Conservation (phyloP, 2,113 vertebrate species). For the Plecturocebus donacophilus region DNA sequence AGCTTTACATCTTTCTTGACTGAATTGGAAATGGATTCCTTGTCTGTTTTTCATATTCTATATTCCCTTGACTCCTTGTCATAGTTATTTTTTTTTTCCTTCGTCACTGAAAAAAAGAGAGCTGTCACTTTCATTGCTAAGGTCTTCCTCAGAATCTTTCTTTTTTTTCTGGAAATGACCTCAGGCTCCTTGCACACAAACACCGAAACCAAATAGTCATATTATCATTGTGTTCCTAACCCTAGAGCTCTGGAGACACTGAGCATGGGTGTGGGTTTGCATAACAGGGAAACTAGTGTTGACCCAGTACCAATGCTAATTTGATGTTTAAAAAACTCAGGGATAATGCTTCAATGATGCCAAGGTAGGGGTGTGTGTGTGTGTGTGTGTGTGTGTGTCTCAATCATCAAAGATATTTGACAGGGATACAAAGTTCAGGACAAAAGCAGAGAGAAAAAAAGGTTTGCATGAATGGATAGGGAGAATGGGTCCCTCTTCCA, state of each 20-base stretch:
- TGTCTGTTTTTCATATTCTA: constrained; percentile 16
- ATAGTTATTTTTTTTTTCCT: background rate
- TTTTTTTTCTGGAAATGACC: constrained; percentile 63
- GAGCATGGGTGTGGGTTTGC: constrained; percentile 76
- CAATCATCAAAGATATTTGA: constrained; percentile 24
- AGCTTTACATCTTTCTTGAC: background rate
- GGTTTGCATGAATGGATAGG: background rate
- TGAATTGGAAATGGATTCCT: background rate
- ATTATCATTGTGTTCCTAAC: constrained; percentile 73
- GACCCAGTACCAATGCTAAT: constrained; percentile 74
- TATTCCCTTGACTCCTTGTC: background rate
- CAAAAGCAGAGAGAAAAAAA: background rate
- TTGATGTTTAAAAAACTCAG: constrained; percentile 49
- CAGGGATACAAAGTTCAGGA: constrained; percentile 5
- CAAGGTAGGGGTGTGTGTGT: background rate
- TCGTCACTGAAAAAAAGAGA: background rate
- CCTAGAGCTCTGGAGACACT: constrained; percentile 59
- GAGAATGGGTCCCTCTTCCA: constrained; percentile 36
- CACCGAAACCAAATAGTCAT: constrained; percentile 71
- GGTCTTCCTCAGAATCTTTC: constrained; percentile 32
- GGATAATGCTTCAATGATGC: constrained; percentile 46
- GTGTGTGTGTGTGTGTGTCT: background rate
- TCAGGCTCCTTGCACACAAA: constrained; percentile 61
- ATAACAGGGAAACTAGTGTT: constrained; percentile 71
- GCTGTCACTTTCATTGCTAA: background rate